Conservation (phyloP, 2,113 vertebrate species). For the Ptyas mucosa region DNA sequence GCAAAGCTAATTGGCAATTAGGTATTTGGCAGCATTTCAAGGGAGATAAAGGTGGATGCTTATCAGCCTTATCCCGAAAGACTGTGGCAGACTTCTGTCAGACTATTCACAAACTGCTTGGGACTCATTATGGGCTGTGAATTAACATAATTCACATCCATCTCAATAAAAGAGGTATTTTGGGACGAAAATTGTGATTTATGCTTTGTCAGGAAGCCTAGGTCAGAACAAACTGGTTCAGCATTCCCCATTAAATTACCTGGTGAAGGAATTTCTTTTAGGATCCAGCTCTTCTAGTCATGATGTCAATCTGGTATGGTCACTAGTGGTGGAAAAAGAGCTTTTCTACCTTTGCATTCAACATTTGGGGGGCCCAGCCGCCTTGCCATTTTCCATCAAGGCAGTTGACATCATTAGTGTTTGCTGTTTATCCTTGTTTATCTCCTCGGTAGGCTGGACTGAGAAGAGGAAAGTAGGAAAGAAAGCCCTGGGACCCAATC, state of each 20-base stretch:
- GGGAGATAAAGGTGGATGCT: too few relatives aligned
- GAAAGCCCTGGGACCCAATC: background rate
- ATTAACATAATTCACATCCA: too few relatives aligned
- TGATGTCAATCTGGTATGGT: background rate
- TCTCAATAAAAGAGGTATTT: too few relatives aligned
- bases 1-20: too few relatives aligned
- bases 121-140: too few relatives aligned
- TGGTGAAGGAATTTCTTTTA: background rate
- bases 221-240: too few relatives aligned
- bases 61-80: too few relatives aligned
- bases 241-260: background rate
- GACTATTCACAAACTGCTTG: too few relatives aligned
- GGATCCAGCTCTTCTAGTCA: background rate
- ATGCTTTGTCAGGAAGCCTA: too few relatives aligned
- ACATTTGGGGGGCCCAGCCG: background rate
- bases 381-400: background rate
- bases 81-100: too few relatives aligned
- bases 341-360: background rate
- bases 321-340: background rate
- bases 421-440: background rate
- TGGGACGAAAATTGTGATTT: too few relatives aligned
- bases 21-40: too few relatives aligned
- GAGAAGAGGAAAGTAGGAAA: background rate
- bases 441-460: background rate
- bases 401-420: background rate